Base-by-base conservation (phyloP, 2,888 invertebrate genomes). In the Mechanitis mazaeus region DNA sequence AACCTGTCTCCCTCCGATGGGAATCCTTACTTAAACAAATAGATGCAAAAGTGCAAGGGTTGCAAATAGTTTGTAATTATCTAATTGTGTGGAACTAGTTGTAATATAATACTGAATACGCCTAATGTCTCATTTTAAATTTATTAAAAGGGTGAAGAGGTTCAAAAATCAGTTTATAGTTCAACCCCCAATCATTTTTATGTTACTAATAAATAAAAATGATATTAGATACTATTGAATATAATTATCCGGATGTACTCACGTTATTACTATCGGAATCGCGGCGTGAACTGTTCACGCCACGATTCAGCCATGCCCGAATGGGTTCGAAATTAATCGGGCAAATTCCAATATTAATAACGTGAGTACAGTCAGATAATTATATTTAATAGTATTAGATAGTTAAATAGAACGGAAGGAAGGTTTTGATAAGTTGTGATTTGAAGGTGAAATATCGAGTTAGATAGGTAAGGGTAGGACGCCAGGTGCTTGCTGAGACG, bases 401-500 rank as follows among this genome's bases (percentile, higher is more conserved):
- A 20, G 28, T 50, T 50, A 31, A 31, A 31, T 50, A 31, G 70
- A 79, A 72, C 82, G 81, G 81, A 83, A 81, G 76, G 73, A 69
- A 65, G 69, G 68, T 72, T 71, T 69, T 68, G 69, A 69, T 73
- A 69, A 71, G 71, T 74, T 74, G 69, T 71, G 75, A 76, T 78
- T 76, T 72, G 74, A 75, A 68, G 70, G 72, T 69, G 74, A 71
- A 74, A 74, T 75, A 72, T 80, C 75, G 79, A 74, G 80, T 83
- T 79, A 84, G 84, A 80, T 81, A 82, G 79, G 59, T 69, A 67
- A 65, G 73, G 85, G 87, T 81, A 75, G 72, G 73, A 55, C 75
- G 81, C 89, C 89, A 90, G 89, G 89, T 90, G 89, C 84, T 79
- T 76, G 73, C 71, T 79, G 81, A 84, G 86, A 82, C 87, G 83